These are phyloP conservation scores for Peucedramus taeniatus DNA, from an alignment of 2,113 vertebrate genomes.

Conservation along the genomic window DNA sequence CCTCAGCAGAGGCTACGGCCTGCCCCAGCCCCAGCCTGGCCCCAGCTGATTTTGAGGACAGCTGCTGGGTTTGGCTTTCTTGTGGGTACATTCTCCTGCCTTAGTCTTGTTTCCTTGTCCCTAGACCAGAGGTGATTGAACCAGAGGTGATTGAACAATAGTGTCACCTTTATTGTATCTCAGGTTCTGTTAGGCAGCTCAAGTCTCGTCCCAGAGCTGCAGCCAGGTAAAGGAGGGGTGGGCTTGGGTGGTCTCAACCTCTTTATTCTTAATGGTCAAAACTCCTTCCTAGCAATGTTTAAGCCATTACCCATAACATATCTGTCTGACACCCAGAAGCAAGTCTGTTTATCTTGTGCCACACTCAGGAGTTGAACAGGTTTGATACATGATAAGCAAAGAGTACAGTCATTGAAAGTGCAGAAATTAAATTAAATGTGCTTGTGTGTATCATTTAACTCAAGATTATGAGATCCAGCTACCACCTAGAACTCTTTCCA, in stretches of 20 bases:
- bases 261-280: neutral
- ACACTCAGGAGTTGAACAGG: rapidly evolving
- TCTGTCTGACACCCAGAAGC: rapidly evolving
- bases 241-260: neutral
- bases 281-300: rapidly evolving
- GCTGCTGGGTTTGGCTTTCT: neutral
- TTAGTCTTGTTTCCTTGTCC: neutral
- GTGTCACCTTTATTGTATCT: rapidly evolving
- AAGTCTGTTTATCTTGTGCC: neutral
- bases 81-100: neutral
- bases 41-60: neutral
- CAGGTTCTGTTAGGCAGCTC: too few species aligned
- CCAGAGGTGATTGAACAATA: neutral
- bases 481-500: neutral
- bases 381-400: neutral
- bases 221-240: neutral
- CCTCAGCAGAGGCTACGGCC: neutral
- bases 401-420: too few species aligned
- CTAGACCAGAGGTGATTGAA: neutral
- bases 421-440: neutral
- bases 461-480: neutral
- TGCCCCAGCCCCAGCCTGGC: neutral
- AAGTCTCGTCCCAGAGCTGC: neutral
- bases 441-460: neutral
- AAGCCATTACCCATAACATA: rapidly evolving